A percentile compares a stretch with the other conserved stretches of the same genome.
Conservation (phyloP, 2,888 invertebrate genomes). For the Ophion obscuratus region DNA sequence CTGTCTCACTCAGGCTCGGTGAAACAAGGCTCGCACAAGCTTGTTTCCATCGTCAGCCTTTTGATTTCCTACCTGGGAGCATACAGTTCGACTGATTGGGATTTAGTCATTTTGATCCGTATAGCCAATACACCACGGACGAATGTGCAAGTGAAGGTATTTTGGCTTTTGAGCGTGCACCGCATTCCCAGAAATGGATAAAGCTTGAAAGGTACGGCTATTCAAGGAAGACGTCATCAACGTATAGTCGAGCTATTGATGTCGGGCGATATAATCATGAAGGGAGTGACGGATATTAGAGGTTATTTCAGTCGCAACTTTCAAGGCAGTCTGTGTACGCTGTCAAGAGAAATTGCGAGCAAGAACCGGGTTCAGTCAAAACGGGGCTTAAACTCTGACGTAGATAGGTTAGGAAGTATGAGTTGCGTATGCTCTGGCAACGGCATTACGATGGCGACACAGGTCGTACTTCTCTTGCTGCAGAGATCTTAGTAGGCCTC, state of each 20-base stretch:
- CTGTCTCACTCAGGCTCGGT: too few relatives aligned
- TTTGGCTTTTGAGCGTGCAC: not conserved
- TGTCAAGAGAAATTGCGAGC: conserved; percentile 38
- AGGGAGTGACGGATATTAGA: conserved; percentile 58
- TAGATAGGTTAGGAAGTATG: conserved; percentile 44
- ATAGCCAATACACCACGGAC: conserved; percentile 19
- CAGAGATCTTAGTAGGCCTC: conserved; percentile 26
- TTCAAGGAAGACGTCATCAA: not conserved
- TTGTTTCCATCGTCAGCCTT: too few relatives aligned
- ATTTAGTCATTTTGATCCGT: conserved; percentile 24
- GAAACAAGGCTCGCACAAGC: too few relatives aligned
- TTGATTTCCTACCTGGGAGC: too few relatives aligned
- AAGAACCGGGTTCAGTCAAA: conserved; percentile 14
- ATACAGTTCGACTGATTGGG: conserved; percentile 12
- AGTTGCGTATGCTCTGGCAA: conserved; percentile 31
- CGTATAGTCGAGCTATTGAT: not conserved
- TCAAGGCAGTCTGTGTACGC: conserved; percentile 21
- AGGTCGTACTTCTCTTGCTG: conserved; percentile 21
- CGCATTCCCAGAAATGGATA: not conserved
- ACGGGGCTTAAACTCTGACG: conserved; percentile 30
- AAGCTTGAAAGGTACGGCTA: not conserved
- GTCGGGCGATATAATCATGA: conserved; percentile 21
- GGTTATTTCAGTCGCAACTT: conserved; percentile 60
- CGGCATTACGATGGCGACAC: conserved; percentile 35
- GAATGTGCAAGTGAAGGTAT: not conserved